Conservation (phyloP, 1,140 invertebrate species). For the Stegodyphus mimosarum region DNA sequence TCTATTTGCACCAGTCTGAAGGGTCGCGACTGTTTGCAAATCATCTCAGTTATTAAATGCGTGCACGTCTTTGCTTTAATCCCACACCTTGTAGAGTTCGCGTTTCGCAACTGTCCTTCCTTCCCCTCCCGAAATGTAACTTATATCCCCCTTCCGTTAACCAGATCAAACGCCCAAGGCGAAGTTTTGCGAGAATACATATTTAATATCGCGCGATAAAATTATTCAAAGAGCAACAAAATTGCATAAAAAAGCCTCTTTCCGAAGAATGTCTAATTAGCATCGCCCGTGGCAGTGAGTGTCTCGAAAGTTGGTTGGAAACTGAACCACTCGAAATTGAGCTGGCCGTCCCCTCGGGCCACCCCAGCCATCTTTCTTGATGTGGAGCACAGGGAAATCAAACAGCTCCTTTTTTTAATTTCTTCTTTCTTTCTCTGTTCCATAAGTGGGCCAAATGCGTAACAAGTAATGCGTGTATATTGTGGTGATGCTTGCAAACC, state of each 20-base stretch:
- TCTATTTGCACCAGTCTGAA: too few relatives aligned
- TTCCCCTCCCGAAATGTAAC: too few relatives aligned
- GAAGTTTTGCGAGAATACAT: too few relatives aligned
- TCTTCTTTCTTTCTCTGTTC: background rate
- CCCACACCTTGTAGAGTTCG: too few relatives aligned
- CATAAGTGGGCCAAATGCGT: slow-evolving; percentile 43
- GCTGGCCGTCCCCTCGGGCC: background rate
- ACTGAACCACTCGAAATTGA: slow-evolving; percentile 14
- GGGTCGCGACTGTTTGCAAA: too few relatives aligned
- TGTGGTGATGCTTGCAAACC: slow-evolving; percentile 28
- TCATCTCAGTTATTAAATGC: too few relatives aligned
- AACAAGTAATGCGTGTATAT: slow-evolving; percentile 23
- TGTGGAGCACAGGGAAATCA: slow-evolving; percentile 51
- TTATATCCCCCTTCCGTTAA: too few relatives aligned
- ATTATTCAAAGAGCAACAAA: background rate
- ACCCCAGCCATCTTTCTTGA: slow-evolving; percentile 41
- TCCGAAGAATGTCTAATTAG: slow-evolving; percentile 22
- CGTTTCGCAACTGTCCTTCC: too few relatives aligned
- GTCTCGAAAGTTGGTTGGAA: slow-evolving; percentile 34
- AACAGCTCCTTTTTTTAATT: slow-evolving; percentile 26
- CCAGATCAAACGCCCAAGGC: too few relatives aligned
- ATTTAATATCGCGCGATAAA: too few relatives aligned
- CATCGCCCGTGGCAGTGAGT: slow-evolving; percentile 4
- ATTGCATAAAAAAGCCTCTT: slow-evolving; percentile 13
- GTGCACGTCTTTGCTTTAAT: too few relatives aligned